These are phyloP conservation scores for Epicampocera succincta DNA, from an alignment of 2,888 invertebrate genomes.

Conservation along the genomic window DNA sequence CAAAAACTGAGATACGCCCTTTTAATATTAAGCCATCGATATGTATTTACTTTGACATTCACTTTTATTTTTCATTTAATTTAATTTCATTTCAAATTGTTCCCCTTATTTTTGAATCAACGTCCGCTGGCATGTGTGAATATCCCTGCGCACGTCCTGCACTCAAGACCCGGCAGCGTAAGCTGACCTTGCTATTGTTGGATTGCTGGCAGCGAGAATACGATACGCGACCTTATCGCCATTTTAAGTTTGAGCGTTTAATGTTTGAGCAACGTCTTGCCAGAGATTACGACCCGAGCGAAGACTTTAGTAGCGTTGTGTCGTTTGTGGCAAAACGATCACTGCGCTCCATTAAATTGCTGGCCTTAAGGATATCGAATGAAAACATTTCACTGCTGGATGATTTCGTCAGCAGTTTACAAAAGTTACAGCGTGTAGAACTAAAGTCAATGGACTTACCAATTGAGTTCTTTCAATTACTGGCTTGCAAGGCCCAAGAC, in stretches of 20 bases:
- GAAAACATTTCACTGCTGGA: slow-evolving; percentile 12
- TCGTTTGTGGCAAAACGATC: slow-evolving; percentile 72
- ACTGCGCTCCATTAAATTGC: slow-evolving; percentile 69
- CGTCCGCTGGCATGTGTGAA: slow-evolving; percentile 39
- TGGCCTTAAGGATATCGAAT: slow-evolving; percentile 62
- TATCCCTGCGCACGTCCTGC: neutral
- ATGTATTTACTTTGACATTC: too few species aligned
- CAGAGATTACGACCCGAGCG: slow-evolving; percentile 71
- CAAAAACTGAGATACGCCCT: too few species aligned
- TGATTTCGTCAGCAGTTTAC: slow-evolving; percentile 71
- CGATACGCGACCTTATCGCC: slow-evolving; percentile 75
- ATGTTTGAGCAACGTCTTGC: slow-evolving; percentile 76
- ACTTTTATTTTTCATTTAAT: neutral
- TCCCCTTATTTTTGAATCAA: neutral
- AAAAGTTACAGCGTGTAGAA: slow-evolving; percentile 70
- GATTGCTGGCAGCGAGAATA: slow-evolving; percentile 80
- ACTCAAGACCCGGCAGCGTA: slow-evolving; percentile 19
- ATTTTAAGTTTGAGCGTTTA: slow-evolving; percentile 75
- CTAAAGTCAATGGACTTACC: slow-evolving; percentile 74
- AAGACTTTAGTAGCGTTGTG: slow-evolving; percentile 75
- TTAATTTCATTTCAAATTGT: too few species aligned
- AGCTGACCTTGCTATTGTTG: slow-evolving; percentile 73
- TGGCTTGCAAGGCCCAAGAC: slow-evolving; percentile 68
- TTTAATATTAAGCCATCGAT: too few species aligned
- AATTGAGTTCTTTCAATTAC: slow-evolving; percentile 72